These are phyloP conservation scores for Crossaster papposus DNA, from an alignment of 53 echinoderm and acorn worm genomes.

Conservation along the genomic window DNA sequence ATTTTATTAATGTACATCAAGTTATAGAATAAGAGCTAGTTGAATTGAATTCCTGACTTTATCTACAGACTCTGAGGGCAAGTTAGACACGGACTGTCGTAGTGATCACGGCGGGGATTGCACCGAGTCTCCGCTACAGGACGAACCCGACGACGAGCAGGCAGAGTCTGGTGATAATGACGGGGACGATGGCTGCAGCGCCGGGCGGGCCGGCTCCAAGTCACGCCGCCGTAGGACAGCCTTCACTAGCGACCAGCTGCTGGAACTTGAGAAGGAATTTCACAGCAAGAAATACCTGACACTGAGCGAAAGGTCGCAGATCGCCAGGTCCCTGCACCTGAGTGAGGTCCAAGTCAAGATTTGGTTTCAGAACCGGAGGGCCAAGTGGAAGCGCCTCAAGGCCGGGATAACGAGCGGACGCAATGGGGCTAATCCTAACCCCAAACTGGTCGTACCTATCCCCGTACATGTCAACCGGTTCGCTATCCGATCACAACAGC, in stretches of 20 bases:
- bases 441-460: constrained; percentile 86
- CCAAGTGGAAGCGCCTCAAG: constrained; percentile 91
- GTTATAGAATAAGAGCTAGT: not conserved
- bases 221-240: constrained; percentile 85
- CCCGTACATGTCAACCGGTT: constrained; percentile 90
- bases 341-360: constrained; percentile 93
- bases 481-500: constrained; percentile 83
- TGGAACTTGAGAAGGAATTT: constrained; percentile 88
- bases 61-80: constrained; percentile 56
- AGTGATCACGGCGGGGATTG: constrained; percentile 49
- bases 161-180: constrained; percentile 56
- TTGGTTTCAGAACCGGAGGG: constrained; percentile 91
- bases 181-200: constrained; percentile 51
- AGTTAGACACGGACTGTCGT: constrained; percentile 42
- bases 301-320: constrained; percentile 86
- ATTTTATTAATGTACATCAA: not conserved
- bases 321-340: constrained; percentile 78
- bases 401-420: constrained; percentile 75
- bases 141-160: constrained; percentile 64
- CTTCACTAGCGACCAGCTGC: constrained; percentile 87
- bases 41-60: not conserved
- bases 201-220: constrained; percentile 62
- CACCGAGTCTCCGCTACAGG: constrained; percentile 53
- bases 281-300: constrained; percentile 91
- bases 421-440: constrained; percentile 68